Base-by-base conservation (phyloP, 2,888 invertebrate species). In the Odontothrips loti region DNA sequence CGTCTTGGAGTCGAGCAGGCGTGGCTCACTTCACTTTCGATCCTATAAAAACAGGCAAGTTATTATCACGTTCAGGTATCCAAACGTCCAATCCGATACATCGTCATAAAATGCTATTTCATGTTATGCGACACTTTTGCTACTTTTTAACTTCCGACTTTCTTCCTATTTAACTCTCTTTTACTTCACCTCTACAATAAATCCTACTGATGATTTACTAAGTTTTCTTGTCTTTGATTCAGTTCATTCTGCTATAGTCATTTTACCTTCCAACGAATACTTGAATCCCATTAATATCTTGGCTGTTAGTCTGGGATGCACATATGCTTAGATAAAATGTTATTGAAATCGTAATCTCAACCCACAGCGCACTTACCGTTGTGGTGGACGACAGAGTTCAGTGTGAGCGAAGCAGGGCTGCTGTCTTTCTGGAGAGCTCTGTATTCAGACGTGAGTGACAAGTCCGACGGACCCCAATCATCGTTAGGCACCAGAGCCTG, bases 391-490 rank as follows among this genome's bases (percentile, higher is more conserved):
- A 75, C 68, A 9, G 68, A 75, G 10, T 75, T 23, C 8, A 75
- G 27, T 8, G 68, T 8, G 27, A 75, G n/a, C 11, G 23, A 12
- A 4, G 68, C 23, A 0, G 68, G 68, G 27, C 68, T 68, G n/a
- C 23, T 75, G 68, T 27, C 27, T 27, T 75, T 75, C 27, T 27
- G 68, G 12, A 8, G 9, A 27, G 68, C 68, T 12, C 12, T 23
- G 10, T 75, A 75, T 27, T 75, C 68, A 23, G 68, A 8, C 9
- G 68, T 75, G 11, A 75, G 68, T 4, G 68, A 75, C 23, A 75
- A 86, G 82, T 91, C 90, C 12, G 87, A 87, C 0, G 94, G 94
- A 0, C 93, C 93, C 93, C 93, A 93, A 9, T 90, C 87, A 20
- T 87, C 85, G 81, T 88, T 89, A 75, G 90, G 88, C 75, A 88